Percentiles rank a stretch among this genome's conserved stretches.
phyloP scores from a whole-genome alignment of 1,140 invertebrate genomes.

The Pseudomyrmex concolor region DNA sequence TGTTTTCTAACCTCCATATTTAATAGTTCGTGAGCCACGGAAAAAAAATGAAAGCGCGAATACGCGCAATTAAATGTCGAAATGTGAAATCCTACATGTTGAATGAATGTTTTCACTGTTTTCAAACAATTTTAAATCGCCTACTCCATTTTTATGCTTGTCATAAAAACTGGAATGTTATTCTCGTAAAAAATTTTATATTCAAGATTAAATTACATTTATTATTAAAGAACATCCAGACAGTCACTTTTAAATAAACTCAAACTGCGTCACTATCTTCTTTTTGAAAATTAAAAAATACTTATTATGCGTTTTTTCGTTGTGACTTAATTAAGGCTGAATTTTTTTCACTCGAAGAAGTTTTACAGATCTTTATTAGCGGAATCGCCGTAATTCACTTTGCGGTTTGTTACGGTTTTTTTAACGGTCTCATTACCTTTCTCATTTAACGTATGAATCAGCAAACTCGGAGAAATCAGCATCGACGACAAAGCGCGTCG shows the following conservation, averaged over 20 bases:
- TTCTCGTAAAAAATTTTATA: no score
- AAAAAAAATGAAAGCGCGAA: conserved; percentile 31
- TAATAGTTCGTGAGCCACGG: conserved; percentile 32
- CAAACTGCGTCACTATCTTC: no score
- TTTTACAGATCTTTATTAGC: neutral
- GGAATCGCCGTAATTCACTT: neutral
- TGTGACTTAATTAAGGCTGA: neutral
- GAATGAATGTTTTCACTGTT: neutral
- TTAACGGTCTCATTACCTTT: conserved; percentile 7
- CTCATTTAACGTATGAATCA: neutral
- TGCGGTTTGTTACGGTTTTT: neutral
- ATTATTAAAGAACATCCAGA: no score
- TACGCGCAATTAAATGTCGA: conserved; percentile 1
- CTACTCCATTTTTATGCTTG: no score
- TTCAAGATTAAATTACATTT: no score
- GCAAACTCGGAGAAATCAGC: neutral
- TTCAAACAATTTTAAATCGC: no score
- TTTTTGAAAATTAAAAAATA: no score
- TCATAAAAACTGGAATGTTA: no score
- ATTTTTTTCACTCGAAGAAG: neutral
- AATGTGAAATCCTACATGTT: conserved; percentile 6
- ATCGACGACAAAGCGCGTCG: neutral
- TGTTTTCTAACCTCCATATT: conserved; percentile 53
- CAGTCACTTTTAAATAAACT: no score
- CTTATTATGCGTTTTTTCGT: neutral